These are phyloP conservation scores for Psilopogon haemacephalus DNA, from an alignment of 2,113 vertebrate genomes.

Conservation along the genomic window DNA sequence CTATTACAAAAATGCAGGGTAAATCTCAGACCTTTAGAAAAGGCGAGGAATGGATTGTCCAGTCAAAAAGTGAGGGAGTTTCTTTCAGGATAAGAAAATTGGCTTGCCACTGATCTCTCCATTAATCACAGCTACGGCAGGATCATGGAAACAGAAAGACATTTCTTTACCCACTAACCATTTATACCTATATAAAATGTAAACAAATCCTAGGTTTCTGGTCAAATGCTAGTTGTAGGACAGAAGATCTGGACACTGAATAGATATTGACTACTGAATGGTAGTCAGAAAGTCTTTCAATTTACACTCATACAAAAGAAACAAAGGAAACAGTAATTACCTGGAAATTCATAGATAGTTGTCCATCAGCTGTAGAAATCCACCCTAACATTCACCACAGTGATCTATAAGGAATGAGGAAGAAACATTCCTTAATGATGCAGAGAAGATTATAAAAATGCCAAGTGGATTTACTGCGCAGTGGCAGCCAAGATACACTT, in stretches of 20 bases:
- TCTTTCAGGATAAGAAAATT: neutral
- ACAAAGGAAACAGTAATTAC: neutral
- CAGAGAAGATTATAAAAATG: neutral
- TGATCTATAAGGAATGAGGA: neutral
- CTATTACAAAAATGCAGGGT: neutral
- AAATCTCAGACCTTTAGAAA: neutral
- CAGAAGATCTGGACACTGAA: neutral
- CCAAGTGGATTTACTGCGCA: neutral
- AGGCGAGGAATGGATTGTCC: neutral
- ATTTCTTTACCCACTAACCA: neutral
- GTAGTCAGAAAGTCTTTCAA: neutral
- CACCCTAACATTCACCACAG: neutral
- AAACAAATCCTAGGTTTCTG: neutral
- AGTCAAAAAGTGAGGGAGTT: neutral
- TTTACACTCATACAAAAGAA: neutral
- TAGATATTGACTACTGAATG: no score
- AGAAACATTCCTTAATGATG: neutral
- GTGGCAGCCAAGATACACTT: neutral
- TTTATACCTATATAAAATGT: neutral
- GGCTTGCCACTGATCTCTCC: neutral
- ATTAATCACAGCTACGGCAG: neutral
- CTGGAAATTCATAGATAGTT: neutral
- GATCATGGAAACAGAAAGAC: neutral
- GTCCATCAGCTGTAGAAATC: neutral
- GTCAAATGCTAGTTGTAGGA: neutral